phyloP scores from a whole-genome alignment of 1,140 invertebrate species.

The Halesus radiatus region DNA sequence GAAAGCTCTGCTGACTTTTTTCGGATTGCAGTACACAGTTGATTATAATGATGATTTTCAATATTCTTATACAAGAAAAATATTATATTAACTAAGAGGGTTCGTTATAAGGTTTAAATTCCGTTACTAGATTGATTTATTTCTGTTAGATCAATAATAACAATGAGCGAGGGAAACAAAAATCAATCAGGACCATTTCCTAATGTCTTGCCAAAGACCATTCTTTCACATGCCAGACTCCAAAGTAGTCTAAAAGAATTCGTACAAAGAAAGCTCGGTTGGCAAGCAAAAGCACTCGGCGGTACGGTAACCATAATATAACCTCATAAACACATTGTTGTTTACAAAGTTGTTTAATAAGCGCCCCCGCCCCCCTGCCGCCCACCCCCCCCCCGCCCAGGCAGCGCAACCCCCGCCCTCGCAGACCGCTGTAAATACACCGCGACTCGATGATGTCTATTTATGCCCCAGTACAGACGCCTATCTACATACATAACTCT shows the following conservation, averaged over 20 bases:
- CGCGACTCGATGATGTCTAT: slow-evolving; percentile 55
- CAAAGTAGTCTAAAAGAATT: slow-evolving; percentile 9
- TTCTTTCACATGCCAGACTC: slow-evolving; percentile 26
- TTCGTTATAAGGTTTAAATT: too few relatives aligned
- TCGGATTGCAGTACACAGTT: too few relatives aligned
- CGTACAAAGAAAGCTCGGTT: slow-evolving; percentile 26
- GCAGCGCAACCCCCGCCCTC: slow-evolving; percentile 2
- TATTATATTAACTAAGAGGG: too few relatives aligned
- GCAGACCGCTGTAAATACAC: slow-evolving; percentile 50
- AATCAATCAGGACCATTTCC: too few relatives aligned
- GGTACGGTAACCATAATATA: slow-evolving; percentile 40
- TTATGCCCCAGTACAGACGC: slow-evolving; percentile 51
- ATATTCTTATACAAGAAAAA: too few relatives aligned
- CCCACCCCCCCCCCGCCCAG: not conserved
- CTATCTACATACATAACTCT: slow-evolving; percentile 52
- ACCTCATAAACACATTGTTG: slow-evolving; percentile 52
- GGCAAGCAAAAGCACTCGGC: slow-evolving; percentile 27
- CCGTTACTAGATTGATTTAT: too few relatives aligned
- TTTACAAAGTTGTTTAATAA: slow-evolving; percentile 54
- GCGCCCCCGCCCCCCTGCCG: slow-evolving; percentile 4
- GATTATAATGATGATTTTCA: too few relatives aligned
- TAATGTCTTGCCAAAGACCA: too few relatives aligned
- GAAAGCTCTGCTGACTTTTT: too few relatives aligned
- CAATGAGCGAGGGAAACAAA: too few relatives aligned
- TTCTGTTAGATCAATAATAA: too few relatives aligned